These are phyloP conservation scores for Bovichtus variegatus DNA, from an alignment of 2,797 vertebrate species.

Conservation along the genomic window DNA sequence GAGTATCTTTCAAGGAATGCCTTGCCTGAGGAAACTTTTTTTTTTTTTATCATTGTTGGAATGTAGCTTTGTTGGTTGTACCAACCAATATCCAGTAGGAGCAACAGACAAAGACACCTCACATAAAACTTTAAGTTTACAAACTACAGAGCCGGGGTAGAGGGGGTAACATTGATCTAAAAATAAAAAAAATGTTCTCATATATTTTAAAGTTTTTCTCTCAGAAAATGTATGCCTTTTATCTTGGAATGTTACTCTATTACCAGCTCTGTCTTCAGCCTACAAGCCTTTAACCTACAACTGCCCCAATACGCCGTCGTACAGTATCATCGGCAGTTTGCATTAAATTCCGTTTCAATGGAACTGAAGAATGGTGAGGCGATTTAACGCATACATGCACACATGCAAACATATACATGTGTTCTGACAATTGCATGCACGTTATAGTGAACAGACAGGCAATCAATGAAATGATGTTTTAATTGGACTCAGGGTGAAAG, in stretches of 20 bases:
- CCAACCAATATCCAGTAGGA: too few relatives aligned
- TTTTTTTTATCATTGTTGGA: neutral
- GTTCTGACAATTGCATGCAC: conserved; percentile 13
- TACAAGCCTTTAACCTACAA: too few relatives aligned
- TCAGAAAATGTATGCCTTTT: too few relatives aligned
- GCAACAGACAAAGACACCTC: neutral
- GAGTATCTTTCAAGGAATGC: neutral
- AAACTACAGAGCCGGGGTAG: too few relatives aligned
- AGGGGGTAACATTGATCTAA: too few relatives aligned
- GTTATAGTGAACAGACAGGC: conserved; percentile 53
- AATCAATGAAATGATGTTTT: conserved; percentile 75
- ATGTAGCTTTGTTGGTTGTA: neutral
- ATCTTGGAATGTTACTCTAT: too few relatives aligned
- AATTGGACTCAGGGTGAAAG: conserved; percentile 77
- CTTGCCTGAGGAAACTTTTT: neutral
- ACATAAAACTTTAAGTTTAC: neutral
- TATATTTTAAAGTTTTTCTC: too few relatives aligned
- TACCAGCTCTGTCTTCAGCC: too few relatives aligned
- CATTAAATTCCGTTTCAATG: neutral
- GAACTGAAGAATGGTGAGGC: neutral
- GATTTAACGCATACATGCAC: neutral
- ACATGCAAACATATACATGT: neutral
- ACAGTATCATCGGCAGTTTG: neutral
- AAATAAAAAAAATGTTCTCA: too few relatives aligned
- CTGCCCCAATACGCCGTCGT: too few relatives aligned